phyloP scores from a whole-genome alignment of 2,113 vertebrate genomes.

The Plotosus lineatus region DNA sequence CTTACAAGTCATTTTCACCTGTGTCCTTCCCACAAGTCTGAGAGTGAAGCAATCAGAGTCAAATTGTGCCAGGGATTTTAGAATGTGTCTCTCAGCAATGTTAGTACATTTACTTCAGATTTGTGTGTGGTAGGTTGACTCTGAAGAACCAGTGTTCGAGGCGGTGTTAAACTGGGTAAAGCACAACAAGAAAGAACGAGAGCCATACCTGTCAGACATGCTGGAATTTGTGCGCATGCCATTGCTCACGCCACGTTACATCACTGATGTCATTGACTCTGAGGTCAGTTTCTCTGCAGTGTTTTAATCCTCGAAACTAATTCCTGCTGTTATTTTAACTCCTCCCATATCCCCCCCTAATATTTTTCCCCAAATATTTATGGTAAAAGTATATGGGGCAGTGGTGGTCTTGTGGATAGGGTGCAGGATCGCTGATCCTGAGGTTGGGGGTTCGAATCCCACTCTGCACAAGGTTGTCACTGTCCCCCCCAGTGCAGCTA shows the following conservation, averaged over 20 bases:
- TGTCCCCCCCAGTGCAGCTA: too few species aligned
- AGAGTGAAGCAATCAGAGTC: not conserved
- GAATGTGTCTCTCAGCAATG: not conserved
- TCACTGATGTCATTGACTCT: constrained; percentile 94
- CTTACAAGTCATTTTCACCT: not conserved
- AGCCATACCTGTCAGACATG: constrained; percentile 86
- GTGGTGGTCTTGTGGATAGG: too few species aligned
- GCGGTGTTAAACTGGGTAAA: constrained; percentile 98
- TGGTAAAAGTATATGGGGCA: too few species aligned
- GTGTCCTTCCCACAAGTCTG: not conserved
- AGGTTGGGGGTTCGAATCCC: too few species aligned
- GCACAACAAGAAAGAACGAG: constrained; percentile 88
- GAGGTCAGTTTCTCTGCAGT: constrained; percentile 79
- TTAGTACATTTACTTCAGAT: not conserved
- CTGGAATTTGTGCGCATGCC: constrained; percentile 96
- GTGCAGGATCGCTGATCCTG: too few species aligned
- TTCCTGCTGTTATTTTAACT: not conserved
- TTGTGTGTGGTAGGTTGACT: constrained; percentile 83
- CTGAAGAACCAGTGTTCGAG: constrained; percentile 96
- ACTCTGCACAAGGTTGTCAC: too few species aligned
- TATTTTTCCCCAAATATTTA: too few species aligned
- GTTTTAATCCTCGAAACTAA: not conserved
- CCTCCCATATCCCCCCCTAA: too few species aligned
- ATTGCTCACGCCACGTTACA: constrained; percentile 94
- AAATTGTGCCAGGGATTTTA: not conserved